Evolutionary conservation across 1,140 invertebrate genomes (phyloP), one percentile per base, ranked within the genome.

Genomic region (Trichogramma pretiosum): DNA sequence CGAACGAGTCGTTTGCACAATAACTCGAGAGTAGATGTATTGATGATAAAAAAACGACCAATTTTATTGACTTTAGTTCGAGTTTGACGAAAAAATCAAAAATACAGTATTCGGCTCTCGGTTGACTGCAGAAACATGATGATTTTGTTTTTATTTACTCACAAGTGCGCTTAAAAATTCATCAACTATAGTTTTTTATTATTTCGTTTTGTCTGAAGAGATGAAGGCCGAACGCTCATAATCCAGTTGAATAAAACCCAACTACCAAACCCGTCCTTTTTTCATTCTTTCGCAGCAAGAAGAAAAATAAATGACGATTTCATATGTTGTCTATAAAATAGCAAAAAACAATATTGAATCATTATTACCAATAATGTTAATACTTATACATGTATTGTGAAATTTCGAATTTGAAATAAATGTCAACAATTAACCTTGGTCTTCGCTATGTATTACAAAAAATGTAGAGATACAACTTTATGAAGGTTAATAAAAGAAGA

Each of bases 401-500:
- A 10, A n/a, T 19, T 43, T 37, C 16, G 32, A 37, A 37, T 17
- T 18, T 22, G 32, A 40, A 38, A 40, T 26, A 41, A 26, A 51
- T 28, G n/a, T n/a, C n/a, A n/a, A 11, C 30, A 33, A 34, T n/a
- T 17, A 46, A 32, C 32, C 42, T 22, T 42, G 42, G 19, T 42
- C 23, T 46, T 32, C 24, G 24, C 28, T 46, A 34, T n/a, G n/a
- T n/a, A n/a, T n/a, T n/a, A n/a, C n/a, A n/a, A n/a, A n/a, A n/a
- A n/a, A n/a, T 45, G 28, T 45, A 40, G 21, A 14, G 42, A n/a
- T n/a, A n/a, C 13, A 39, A 30, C 30, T 45, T 39, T 43, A 33
- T 43, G 10, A 43, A 37, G 46, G 21, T 50, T 26, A 13, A n/a
- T 48, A 50, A n/a, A n/a, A n/a, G n/a, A n/a, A 47, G 36, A 50